Evolutionary conservation across 2,797 vertebrate genomes (phyloP), one percentile per base, ranked within the genome.

Genomic region (Champsocephalus gunnari): DNA sequence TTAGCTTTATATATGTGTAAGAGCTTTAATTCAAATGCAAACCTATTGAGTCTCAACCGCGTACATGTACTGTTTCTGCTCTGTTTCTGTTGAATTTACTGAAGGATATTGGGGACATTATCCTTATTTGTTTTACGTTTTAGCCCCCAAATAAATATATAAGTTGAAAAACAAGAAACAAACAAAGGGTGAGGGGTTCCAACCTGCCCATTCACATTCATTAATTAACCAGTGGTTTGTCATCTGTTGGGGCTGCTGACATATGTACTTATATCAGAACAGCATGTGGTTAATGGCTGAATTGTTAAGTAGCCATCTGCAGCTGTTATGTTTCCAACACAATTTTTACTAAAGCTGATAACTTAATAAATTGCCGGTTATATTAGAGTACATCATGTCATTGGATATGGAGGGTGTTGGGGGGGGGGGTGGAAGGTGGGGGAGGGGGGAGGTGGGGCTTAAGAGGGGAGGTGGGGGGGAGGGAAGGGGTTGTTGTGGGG

Each of bases 181-280:
- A 43, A 55, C 9, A 62, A 54, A 50, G 14, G 3, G 8, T 19
- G 55, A 54, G 17, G 45, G 49, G 12, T 71, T 57, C 2, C 71
- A 73, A 45, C 51, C 51, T 54, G 55, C 12, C 13, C 11, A 19
- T 32, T 68, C 32, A 24, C 21, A 53, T 21, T 73, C 43, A 77
- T 60, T 60, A 73, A 71, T 79, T 44, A 63, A 62, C 17, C 53
- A 64, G 41, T 47, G 44, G 60, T 56, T 60, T 74, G 62, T 74
- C 73, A 67, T 76, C 63, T 77, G 47, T 63, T 12, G 11, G 28
- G 59, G 59, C 55, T 60, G 56, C 66, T 54, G 34, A 44, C 64
- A 51, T 50, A 59, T 64, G 66, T 3, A 38, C 50, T 34, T 19
- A 5, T n/a, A 34, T 43, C 44, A 71, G 32, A 48, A 61, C 3